Evolutionary conservation across 2,797 vertebrate species (phyloP).

Genomic region (Coregonus ussuriensis): DNA sequence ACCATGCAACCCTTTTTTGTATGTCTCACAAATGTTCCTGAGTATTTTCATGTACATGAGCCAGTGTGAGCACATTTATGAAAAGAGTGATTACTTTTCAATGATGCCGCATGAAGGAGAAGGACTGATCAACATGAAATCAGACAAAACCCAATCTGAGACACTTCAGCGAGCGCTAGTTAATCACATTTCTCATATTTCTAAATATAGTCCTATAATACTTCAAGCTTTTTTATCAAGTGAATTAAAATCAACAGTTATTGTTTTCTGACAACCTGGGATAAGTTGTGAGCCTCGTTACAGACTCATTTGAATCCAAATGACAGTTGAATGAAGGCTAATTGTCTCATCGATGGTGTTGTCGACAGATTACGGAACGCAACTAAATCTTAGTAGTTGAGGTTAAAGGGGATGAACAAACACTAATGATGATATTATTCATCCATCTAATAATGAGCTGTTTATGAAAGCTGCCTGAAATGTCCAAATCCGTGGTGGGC

Average conservation of each 20-base stretch:
- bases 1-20: neutral
- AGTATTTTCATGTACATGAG: neutral
- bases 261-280: slow-evolving; percentile 35
- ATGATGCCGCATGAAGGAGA: neutral
- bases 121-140: neutral
- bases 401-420: slow-evolving; percentile 56
- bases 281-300: slow-evolving; percentile 6
- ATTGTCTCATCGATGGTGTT: slow-evolving; percentile 50
- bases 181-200: too few relatives aligned
- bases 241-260: neutral
- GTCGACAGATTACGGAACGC: slow-evolving; percentile 49
- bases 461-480: slow-evolving; percentile 27
- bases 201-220: too few relatives aligned
- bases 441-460: slow-evolving; percentile 35
- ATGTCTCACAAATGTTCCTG: neutral
- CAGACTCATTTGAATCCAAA: slow-evolving; percentile 43
- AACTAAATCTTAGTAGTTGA: slow-evolving; percentile 48
- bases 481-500: neutral
- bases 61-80: neutral
- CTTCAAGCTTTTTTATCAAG: too few relatives aligned
- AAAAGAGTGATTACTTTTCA: neutral
- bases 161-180: neutral
- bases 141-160: neutral
- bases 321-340: slow-evolving; percentile 37
- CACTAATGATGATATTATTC: slow-evolving; percentile 46